Base-by-base conservation (phyloP, 2,113 vertebrate genomes). In the Papio anubis region DNA sequence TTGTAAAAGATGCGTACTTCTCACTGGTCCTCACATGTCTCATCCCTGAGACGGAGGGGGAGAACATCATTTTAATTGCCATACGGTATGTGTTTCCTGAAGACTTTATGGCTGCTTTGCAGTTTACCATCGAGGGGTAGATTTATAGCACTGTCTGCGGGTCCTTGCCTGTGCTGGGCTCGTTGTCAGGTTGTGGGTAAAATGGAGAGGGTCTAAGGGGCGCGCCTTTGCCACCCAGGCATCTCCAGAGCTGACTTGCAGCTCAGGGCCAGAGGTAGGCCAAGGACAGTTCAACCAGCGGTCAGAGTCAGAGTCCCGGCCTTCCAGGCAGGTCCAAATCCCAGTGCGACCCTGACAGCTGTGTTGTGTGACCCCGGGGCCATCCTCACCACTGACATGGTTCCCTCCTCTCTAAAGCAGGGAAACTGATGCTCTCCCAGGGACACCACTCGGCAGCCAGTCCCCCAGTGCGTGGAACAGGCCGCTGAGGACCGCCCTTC, bases 61-160 rank as follows among this genome's bases (percentile, higher is more conserved):
- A 94, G 38, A 38, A 1, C 23, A n/a, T 83, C 27, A n/a, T 80
- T 96, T 90, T 87, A 96, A 90, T 73, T 94, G 66, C 84, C 92
- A 79, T 93, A 57, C 64, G 7, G 9, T 64, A 45, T 80, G 72
- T 82, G 80, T 75, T 82, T 86, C 83, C 82, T 70, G 45, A 48
- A 82, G 90, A 30, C 75, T 96, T 93, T 17, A 40, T 38, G 38
- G 66, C 83, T 38, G 45, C 20, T 50, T 70, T 11, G 52, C 76
- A 25, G 72, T 88, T 97, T 84, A 70, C 23, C 82, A 45, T 75
- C 32, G 35, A 30, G 82, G 0, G 1, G 13, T 96, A 79, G 80
- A 43, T 88, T 90, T 93, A 75, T 61, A 64, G 78, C 55, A 27
- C 27, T 66, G 70, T n/a, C 82, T 38, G n/a, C 25, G 21, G 48